Base-by-base conservation (phyloP, 2,888 invertebrate species). In the Venustoraphidia nigricollis region DNA sequence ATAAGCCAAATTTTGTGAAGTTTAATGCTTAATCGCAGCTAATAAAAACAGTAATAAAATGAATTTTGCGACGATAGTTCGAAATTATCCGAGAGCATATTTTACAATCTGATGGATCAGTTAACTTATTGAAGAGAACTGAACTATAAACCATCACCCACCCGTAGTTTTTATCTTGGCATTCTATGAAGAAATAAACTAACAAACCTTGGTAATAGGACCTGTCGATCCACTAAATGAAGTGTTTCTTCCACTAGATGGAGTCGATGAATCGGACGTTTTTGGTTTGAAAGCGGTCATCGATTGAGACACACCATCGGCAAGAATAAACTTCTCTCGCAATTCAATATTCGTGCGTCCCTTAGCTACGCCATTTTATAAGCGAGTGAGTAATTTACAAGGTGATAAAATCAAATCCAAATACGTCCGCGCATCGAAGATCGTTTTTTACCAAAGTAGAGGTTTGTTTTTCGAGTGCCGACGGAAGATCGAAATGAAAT, bases 311-410 rank as follows among this genome's bases (percentile, higher is more conserved):
- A 94, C 94, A 67, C 97, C 96, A 69, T 94, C 90, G 62, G 97
- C 95, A 77, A 97, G 78, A 70, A 95, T 92, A 79, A 97, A 97
- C 77, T 95, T 92, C 75, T 97, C 97, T 67, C 97, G 83, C 67
- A 98, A 83, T 78, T 97, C 96, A 76, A 96, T 90, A 81, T 98
- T 98, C 72, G 96, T 96, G 75, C 97, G 89, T 77, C 97, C 97
- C 79, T 96, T 95, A 77, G 96, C 96, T 96, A 51, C 69, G 76
- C 71, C 74, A 72, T 71, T 70, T 71, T 11, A 40, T n/a, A 14
- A 48, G 13, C 53, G 50, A 17, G 46, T 48, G 53, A 54, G 8
- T 10, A 10, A 34, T 44, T 38, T 38, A 38, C 38, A 38, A 11
- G 13, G n/a, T 13, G 38, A 13, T n/a, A 38, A 38, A 38, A 11